Evolutionary conservation across 2,888 invertebrate species (phyloP), one percentile per base, ranked within the genome.

Genomic region (Himalopsyche anomala): DNA sequence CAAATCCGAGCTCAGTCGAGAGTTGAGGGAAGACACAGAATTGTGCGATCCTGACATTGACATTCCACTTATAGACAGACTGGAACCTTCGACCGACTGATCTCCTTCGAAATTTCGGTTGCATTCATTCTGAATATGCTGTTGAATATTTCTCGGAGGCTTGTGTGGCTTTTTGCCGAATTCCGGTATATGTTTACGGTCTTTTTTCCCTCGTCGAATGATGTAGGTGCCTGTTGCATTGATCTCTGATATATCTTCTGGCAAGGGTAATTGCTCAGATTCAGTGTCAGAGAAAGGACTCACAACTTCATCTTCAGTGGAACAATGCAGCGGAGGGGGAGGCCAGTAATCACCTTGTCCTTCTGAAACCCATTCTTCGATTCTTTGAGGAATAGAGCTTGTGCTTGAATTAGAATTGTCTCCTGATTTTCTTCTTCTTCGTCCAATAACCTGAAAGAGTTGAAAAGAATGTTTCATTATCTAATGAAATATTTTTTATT

Each of bases 191-290:
- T 95, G 94, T 90, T 95, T 95, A 81, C 96, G 92, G 89, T 95
- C 95, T 89, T 94, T 94, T 90, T 96, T 95, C 82, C 96, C 96
- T 88, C 96, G 95, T 80, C 97, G 93, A 87, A 97, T 96, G 62
- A 97, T 95, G 90, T 97, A 97, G n/a, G 97, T 97, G 51, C 97
- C 96, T 88, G 94, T 91, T 4, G 92, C 91, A 80, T 93, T 91
- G 28, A 90, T 89, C 85, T 93, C 93, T 11, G 91, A 90, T n/a
- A 89, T 88, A 85, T 93, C 93, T 45, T 89, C 91, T 87, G 84
- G 90, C 87, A 88, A 28, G 40, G 88, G 88, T 51, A 87, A 55
- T 45, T 88, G 88, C 79, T 90, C 90, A 80, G 90, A 90, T 89
- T 90, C 94, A 0, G 94, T 94, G 90, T 96, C 96, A 8, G 96